Evolutionary conservation across 2,113 vertebrate species (phyloP), one percentile per base, ranked within the genome.

Genomic region (Aphelocoma coerulescens): DNA sequence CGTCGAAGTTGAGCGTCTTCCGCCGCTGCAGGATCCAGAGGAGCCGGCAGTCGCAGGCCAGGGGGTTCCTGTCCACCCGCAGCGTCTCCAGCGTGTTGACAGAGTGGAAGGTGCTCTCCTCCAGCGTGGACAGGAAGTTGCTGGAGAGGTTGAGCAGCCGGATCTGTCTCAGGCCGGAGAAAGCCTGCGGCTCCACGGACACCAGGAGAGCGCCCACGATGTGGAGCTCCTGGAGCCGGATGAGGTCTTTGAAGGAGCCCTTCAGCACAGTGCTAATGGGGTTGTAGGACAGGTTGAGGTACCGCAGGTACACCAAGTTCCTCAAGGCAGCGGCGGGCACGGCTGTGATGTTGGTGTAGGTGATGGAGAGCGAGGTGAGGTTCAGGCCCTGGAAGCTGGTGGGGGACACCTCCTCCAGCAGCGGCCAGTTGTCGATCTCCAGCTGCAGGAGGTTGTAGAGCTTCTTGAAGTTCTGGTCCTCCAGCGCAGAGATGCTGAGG

Each of bases 21-120:
- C 99, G 98, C 6, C 99, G 98, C 97, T 99, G 99, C 85, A 99
- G 98, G 92, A 99, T 98, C 99, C 99, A 99, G 24, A 99, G 98
- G 62, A 99, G 98, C 49, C 99, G 99, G 84, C 99, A 99, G 97
- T 99, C 99, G 0, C 99, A 99, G 81, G 99, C 98, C 92, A 99
- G 96, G 9, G 99, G 99, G 97, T 99, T 99, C 52, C 97, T 98
- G 76, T 99, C 99, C 89, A 99, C 97, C 13, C 99, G 98, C 91
- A 99, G 97, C 0, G 98, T 99, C 97, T 99, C 99, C 96, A 99
- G 97, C 1, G 98, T 99, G 98, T 99, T 99, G 48, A 99, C 98
- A 0, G 99, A 99, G 91, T 99, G 99, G 97, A 99, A 99, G 51
- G 99, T 98, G 82, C 97, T 98, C 89, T 99, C 99, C 92, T 99